Percentiles rank a stretch among this genome's conserved stretches.
Evolutionary conservation across 2,797 vertebrate genomes (phyloP).

Genomic region (Rhincodon typus): DNA sequence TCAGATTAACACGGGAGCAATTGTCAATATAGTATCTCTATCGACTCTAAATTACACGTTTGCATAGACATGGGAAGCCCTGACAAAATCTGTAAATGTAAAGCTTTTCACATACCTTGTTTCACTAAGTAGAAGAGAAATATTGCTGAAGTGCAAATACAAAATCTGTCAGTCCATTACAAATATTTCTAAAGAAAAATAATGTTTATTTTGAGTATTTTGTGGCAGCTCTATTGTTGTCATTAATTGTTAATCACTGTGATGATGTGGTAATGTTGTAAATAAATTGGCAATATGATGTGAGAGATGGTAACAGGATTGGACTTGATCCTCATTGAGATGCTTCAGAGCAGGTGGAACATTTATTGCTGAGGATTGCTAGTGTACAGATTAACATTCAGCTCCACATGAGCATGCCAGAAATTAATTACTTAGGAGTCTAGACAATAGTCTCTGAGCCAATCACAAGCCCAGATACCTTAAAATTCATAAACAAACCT

Average conservation of each 20-base stretch:
- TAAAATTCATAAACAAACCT: background rate
- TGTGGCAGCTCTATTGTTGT: background rate
- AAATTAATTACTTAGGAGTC: background rate
- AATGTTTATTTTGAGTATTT: background rate
- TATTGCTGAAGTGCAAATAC: too few relatives aligned
- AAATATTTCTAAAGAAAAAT: too few relatives aligned
- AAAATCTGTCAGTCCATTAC: too few relatives aligned
- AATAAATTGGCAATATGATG: background rate
- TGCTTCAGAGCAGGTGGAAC: background rate
- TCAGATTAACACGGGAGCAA: too few relatives aligned
- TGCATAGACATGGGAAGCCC: too few relatives aligned
- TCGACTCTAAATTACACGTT: too few relatives aligned
- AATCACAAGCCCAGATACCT: background rate
- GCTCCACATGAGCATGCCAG: background rate
- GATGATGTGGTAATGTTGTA: background rate
- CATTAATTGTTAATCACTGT: background rate
- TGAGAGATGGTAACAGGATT: background rate
- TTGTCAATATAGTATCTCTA: too few relatives aligned
- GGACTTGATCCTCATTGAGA: background rate
- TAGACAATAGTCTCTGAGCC: background rate
- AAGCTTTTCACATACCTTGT: too few relatives aligned
- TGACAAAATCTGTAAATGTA: too few relatives aligned
- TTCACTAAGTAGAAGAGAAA: too few relatives aligned
- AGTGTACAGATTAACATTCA: background rate
- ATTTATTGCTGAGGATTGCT: background rate